Conservation (phyloP, 2,113 vertebrate species). For the Psophia crepitans region DNA sequence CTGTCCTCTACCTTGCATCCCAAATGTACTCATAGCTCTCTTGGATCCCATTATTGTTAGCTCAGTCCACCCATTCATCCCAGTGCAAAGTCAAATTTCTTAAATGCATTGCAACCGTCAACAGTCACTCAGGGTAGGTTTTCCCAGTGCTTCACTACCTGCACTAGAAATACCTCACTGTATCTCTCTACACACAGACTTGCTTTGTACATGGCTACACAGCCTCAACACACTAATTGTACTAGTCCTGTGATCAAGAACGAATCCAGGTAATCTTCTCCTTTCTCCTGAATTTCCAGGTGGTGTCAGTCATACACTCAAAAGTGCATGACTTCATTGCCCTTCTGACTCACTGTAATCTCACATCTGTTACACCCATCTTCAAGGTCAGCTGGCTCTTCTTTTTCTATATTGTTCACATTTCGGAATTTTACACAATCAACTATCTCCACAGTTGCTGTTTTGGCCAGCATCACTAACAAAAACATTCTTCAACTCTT, state of each 20-base stretch:
- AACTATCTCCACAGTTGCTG: neutral
- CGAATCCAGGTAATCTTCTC: neutral
- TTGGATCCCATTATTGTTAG: neutral
- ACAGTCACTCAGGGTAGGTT: neutral
- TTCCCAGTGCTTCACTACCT: neutral
- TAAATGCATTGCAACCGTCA: neutral
- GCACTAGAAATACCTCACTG: neutral
- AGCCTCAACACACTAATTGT: neutral
- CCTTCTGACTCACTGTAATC: neutral
- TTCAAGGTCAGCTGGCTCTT: neutral
- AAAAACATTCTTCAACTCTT: neutral
- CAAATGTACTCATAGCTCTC: neutral
- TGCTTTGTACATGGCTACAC: neutral
- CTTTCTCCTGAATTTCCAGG: neutral
- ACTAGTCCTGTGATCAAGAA: neutral
- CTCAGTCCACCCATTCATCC: neutral
- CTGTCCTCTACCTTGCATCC: neutral
- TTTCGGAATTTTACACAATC: neutral
- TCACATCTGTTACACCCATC: accelerated
- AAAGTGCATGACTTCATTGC: neutral
- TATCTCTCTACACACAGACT: neutral
- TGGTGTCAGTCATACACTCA: neutral
- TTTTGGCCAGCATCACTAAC: neutral
- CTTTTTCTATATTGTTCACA: neutral
- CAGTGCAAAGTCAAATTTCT: neutral